Conservation (phyloP, 1,140 invertebrate species). For the Cardiocondyla obscurior region DNA sequence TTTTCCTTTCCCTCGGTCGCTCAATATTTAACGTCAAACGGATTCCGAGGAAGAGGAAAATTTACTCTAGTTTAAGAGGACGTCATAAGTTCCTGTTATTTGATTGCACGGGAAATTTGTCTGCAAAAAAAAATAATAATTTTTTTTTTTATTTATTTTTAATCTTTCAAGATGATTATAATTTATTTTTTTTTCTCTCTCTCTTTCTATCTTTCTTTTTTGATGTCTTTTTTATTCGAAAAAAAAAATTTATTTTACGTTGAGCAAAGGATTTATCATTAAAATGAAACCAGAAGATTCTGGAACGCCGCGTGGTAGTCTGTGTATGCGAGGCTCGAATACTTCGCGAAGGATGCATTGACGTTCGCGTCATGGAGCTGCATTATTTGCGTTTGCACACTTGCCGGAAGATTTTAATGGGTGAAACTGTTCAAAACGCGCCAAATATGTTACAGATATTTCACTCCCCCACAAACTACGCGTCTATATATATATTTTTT, state of each 20-base stretch:
- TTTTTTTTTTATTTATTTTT: neutral
- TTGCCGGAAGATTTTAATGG: constrained; percentile 33
- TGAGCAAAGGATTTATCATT: constrained; percentile 10
- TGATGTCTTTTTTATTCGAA: neutral
- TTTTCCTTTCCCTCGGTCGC: neutral
- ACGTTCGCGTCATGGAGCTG: constrained; percentile 18
- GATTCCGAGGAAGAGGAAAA: neutral
- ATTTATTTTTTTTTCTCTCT: too few relatives aligned
- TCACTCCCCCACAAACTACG: constrained; percentile 16
- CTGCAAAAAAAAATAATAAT: neutral
- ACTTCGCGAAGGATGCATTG: neutral
- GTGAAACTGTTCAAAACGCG: constrained; percentile 25
- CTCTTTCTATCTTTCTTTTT: neutral
- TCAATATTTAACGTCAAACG: neutral
- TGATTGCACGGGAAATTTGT: neutral
- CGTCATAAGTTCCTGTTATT: neutral
- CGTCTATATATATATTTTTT: constrained; percentile 46
- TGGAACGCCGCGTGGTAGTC: neutral
- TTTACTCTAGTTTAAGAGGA: neutral
- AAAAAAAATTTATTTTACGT: constrained; percentile 7
- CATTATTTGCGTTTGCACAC: constrained; percentile 41
- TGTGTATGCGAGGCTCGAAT: neutral
- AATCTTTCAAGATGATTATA: neutral
- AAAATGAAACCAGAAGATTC: constrained; percentile 11
- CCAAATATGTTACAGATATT: constrained; percentile 56